phyloP scores from a whole-genome alignment of 2,797 vertebrate genomes.

The Sebastes itinus region DNA sequence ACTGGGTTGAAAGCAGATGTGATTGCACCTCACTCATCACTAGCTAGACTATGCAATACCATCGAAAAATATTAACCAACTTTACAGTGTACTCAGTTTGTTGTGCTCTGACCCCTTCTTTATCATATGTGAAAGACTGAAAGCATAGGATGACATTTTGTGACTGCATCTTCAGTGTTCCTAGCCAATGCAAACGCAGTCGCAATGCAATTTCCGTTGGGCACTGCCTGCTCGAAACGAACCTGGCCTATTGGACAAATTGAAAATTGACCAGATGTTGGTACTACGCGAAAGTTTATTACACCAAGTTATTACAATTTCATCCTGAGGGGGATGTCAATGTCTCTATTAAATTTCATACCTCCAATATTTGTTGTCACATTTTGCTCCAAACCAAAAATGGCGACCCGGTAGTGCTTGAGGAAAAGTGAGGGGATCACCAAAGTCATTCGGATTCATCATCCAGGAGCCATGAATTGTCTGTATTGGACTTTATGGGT shows the following conservation, averaged over 20 bases:
- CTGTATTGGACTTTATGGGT: too few relatives aligned
- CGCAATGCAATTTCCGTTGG: neutral
- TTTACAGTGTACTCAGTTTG: neutral
- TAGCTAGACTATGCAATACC: neutral
- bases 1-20: neutral
- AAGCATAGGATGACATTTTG: neutral
- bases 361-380: too few relatives aligned
- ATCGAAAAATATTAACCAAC: neutral
- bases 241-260: neutral
- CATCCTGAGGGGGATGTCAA: too few relatives aligned
- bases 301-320: too few relatives aligned
- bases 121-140: neutral
- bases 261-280: too few relatives aligned
- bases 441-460: too few relatives aligned
- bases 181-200: neutral
- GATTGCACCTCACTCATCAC: neutral
- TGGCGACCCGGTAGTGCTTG: too few relatives aligned
- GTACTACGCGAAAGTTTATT: too few relatives aligned
- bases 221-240: neutral
- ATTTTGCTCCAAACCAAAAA: too few relatives aligned
- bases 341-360: too few relatives aligned
- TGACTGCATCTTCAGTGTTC: neutral
- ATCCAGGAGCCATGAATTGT: too few relatives aligned
- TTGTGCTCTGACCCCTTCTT: neutral
- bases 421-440: too few relatives aligned